phyloP scores from a whole-genome alignment of 30 jellyfish, hydroid and myxozoan species.

The Hydra vulgaris region DNA sequence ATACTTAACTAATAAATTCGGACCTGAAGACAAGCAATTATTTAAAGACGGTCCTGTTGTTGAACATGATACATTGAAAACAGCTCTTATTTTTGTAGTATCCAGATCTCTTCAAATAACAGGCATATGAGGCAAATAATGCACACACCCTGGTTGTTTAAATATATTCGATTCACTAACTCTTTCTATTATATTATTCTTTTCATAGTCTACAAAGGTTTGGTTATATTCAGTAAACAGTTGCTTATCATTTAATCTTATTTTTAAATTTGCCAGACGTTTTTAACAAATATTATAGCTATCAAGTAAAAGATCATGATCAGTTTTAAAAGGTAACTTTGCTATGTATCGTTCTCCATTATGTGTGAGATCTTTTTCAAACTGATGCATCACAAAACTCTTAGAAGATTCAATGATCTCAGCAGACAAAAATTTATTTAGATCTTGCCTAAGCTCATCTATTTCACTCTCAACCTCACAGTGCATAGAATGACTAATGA shows the following conservation, averaged over 20 bases:
- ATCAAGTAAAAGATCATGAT: constrained; percentile 1
- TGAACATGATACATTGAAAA: not conserved
- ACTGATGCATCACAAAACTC: not conserved
- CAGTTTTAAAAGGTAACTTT: not conserved
- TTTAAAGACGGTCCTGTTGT: not conserved
- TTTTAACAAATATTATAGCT: not conserved
- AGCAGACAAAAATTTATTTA: not conserved
- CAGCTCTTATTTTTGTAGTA: not conserved
- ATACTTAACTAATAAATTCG: not conserved
- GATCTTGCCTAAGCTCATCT: not conserved
- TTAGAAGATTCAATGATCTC: not conserved
- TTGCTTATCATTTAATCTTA: not conserved
- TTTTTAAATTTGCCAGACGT: not conserved
- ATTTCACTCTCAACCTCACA: not conserved
- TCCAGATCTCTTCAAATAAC: not conserved
- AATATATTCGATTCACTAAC: not conserved
- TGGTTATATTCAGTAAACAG: too few species aligned
- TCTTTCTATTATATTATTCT: too few species aligned
- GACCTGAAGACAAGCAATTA: not conserved
- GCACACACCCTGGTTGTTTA: not conserved
- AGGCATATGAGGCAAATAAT: not conserved
- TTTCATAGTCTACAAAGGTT: too few species aligned
- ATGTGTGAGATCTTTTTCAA: not conserved
- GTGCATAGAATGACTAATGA: too few species aligned
- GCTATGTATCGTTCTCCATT: constrained; percentile 2